Evolutionary conservation across 2,888 invertebrate species (phyloP).

Genomic region (Diplazon laetatorius): DNA sequence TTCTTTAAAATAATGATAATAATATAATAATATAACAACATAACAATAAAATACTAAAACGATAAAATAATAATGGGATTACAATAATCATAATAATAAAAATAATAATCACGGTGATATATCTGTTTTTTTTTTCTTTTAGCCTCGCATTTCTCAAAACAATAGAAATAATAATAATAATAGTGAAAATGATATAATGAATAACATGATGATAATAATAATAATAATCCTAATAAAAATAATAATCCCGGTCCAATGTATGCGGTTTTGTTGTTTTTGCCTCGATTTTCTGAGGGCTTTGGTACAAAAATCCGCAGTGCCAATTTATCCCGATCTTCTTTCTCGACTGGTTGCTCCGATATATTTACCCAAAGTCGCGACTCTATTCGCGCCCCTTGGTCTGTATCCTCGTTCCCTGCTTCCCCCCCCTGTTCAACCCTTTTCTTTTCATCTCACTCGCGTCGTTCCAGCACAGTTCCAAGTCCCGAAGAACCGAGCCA

Average conservation of each 20-base stretch:
- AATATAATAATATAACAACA: background rate
- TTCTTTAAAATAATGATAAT: background rate
- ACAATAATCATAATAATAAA: too few relatives aligned
- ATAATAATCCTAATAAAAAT: too few relatives aligned
- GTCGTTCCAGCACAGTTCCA: conserved; percentile 15
- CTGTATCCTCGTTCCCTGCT: too few relatives aligned
- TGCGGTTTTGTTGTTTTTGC: background rate
- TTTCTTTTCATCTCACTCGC: conserved; percentile 26
- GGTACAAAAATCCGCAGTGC: conserved; percentile 34
- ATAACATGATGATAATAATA: too few relatives aligned
- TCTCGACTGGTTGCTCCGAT: conserved; percentile 37
- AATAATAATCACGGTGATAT: too few relatives aligned
- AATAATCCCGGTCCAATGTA: background rate
- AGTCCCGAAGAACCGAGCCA: conserved; percentile 36
- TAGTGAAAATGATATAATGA: too few relatives aligned
- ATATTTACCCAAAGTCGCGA: conserved; percentile 51
- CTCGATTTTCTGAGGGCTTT: conserved; percentile 15
- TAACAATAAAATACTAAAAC: too few relatives aligned
- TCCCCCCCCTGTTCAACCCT: background rate
- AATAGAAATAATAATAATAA: background rate
- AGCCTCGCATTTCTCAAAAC: background rate
- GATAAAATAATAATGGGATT: too few relatives aligned
- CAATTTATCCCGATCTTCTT: conserved; percentile 46
- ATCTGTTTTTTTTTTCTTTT: too few relatives aligned
- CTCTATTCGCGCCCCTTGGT: conserved; percentile 5